A percentile compares a stretch with the other conserved stretches of the same genome.
These are phyloP conservation scores for Peromyscus aztecus DNA, from an alignment of 2,797 vertebrate genomes.

Conservation along the genomic window DNA sequence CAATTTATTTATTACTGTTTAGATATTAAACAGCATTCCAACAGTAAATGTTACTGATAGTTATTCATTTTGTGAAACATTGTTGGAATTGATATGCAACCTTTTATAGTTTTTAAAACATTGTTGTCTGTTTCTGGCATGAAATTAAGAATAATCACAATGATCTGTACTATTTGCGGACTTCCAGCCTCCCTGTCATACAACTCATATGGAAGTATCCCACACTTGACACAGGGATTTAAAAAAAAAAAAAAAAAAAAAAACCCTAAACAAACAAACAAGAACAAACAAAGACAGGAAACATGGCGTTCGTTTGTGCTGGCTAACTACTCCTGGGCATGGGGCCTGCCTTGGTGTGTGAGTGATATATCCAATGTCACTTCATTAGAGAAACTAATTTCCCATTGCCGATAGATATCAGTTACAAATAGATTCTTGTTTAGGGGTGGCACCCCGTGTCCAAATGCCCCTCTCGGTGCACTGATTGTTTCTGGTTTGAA, in stretches of 20 bases:
- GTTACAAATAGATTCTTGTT: background rate
- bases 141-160: background rate
- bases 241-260: no score
- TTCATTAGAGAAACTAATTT: background rate
- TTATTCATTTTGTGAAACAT: background rate
- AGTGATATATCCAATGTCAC: background rate
- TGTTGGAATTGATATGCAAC: background rate
- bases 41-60: background rate
- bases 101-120: background rate
- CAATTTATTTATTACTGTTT: background rate
- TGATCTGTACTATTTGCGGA: background rate
- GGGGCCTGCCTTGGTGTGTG: background rate
- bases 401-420: no score
- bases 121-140: background rate
- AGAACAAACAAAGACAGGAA: background rate
- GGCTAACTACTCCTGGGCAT: background rate
- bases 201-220: background rate
- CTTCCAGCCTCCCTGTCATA: background rate
- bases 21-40: background rate
- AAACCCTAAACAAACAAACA: background rate
- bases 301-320: no score
- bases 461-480: background rate
- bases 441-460: background rate
- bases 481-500: background rate
- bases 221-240: background rate